phyloP scores from a whole-genome alignment of 2,797 vertebrate species.

The Danio aesculapii region DNA sequence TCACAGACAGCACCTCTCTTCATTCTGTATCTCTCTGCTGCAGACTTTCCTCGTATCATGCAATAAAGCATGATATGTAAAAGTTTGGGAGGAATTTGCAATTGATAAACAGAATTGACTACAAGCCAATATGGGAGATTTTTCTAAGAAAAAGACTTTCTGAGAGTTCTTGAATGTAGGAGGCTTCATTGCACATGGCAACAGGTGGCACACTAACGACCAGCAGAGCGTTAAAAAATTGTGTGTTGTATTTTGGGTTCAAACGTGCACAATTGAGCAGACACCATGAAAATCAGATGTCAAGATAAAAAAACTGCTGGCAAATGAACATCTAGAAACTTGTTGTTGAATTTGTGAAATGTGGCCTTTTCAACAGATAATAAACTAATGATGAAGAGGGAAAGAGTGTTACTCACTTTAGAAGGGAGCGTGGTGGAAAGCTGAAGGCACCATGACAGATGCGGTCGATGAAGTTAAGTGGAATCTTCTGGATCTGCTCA shows the following conservation, averaged over 20 bases:
- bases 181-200: conserved; percentile 5
- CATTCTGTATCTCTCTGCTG: neutral
- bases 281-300: neutral
- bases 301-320: conserved; percentile 1
- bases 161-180: neutral
- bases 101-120: neutral
- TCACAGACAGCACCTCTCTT: neutral
- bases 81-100: conserved; percentile 17
- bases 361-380: neutral
- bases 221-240: neutral
- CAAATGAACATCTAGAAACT: neutral
- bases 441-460: conserved; percentile 78
- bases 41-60: neutral
- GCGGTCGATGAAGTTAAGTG: conserved; percentile 74
- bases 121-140: neutral
- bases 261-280: neutral
- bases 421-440: conserved; percentile 80
- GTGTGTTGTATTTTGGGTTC: neutral
- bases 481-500: conserved; percentile 80
- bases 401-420: conserved; percentile 76
- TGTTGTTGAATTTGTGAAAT: conserved; percentile 22
- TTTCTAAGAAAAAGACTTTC: neutral
- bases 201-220: conserved; percentile 9
- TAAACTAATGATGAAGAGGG: neutral
- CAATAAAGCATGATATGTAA: conserved; percentile 20